phyloP scores from a whole-genome alignment of 2,113 vertebrate species.

The Anarhynchus alexandrinus region DNA sequence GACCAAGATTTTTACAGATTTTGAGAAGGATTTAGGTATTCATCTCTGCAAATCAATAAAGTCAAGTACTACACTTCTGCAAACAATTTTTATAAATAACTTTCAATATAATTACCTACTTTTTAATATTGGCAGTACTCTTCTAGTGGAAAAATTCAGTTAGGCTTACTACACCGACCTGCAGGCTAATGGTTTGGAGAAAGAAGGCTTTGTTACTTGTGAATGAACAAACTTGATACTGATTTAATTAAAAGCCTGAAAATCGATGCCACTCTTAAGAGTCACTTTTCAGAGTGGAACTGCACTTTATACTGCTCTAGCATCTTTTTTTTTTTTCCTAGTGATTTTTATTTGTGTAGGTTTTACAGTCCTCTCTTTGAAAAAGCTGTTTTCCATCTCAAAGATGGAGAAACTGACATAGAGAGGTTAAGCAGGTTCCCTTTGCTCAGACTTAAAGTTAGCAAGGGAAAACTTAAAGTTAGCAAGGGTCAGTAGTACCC shows the following conservation, averaged over 20 bases:
- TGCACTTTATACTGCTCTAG: not conserved
- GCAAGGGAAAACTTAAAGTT: not conserved
- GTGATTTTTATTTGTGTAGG: not conserved
- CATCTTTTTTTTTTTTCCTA: not conserved
- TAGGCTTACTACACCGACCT: not conserved
- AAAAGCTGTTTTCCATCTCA: not conserved
- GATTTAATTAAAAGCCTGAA: slow-evolving; percentile 40
- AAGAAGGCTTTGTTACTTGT: slow-evolving; percentile 39
- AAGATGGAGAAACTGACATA: not conserved
- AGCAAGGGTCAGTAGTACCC: not conserved
- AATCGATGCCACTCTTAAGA: not conserved
- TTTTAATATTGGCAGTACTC: not conserved
- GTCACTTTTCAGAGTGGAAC: slow-evolving; percentile 22
- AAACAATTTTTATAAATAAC: not conserved
- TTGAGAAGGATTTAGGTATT: not conserved
- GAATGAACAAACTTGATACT: slow-evolving; percentile 7
- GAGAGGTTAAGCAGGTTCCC: slow-evolving; percentile 1
- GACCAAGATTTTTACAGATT: not conserved
- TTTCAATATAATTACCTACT: not conserved
- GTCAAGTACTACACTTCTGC: not conserved
- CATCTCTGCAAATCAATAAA: not conserved
- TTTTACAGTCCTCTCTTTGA: not conserved
- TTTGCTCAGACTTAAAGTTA: not conserved
- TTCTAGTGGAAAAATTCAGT: not conserved
- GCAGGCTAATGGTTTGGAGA: not conserved